These are phyloP conservation scores for Bombus polaris DNA, from an alignment of 1,140 invertebrate species.

Conservation along the genomic window DNA sequence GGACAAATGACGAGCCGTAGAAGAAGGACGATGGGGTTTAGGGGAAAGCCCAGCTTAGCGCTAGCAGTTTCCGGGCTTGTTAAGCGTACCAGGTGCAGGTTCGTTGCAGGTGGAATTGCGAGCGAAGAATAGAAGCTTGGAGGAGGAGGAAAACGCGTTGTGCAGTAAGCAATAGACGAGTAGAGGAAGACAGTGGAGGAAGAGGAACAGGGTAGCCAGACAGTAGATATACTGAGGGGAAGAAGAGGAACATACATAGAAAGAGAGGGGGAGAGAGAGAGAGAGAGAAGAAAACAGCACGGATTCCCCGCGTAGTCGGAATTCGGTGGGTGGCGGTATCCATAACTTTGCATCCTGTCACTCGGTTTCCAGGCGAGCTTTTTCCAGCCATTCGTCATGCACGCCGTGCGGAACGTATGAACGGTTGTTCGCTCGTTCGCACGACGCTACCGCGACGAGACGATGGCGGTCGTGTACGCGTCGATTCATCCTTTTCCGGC, in stretches of 20 bases:
- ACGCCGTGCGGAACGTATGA: constrained; percentile 18
- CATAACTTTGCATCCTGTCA: constrained; percentile 51
- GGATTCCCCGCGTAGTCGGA: constrained; percentile 13
- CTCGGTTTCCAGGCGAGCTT: constrained; percentile 35
- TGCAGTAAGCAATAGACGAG: constrained; percentile 11
- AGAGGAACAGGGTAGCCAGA: neutral
- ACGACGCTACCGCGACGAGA: neutral
- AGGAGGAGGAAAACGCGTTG: neutral
- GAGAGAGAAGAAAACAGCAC: neutral
- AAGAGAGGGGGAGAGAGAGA: neutral
- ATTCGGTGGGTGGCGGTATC: constrained; percentile 31
- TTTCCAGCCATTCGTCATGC: constrained; percentile 48
- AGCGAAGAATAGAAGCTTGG: constrained; percentile 9
- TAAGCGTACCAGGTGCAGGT: constrained; percentile 34
- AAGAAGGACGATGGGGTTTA: constrained; percentile 19
- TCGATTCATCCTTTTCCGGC: constrained; percentile 40
- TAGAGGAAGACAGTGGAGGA: neutral
- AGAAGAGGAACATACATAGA: neutral
- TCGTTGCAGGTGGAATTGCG: constrained; percentile 20
- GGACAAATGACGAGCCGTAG: constrained; percentile 27
- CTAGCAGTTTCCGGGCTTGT: constrained; percentile 38
- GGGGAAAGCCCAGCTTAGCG: constrained; percentile 22
- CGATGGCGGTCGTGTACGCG: constrained; percentile 7
- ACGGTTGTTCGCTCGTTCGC: constrained; percentile 5
- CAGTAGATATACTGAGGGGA: neutral